These are phyloP conservation scores for Monopis laevigella DNA, from an alignment of 2,888 invertebrate genomes.

Conservation along the genomic window DNA sequence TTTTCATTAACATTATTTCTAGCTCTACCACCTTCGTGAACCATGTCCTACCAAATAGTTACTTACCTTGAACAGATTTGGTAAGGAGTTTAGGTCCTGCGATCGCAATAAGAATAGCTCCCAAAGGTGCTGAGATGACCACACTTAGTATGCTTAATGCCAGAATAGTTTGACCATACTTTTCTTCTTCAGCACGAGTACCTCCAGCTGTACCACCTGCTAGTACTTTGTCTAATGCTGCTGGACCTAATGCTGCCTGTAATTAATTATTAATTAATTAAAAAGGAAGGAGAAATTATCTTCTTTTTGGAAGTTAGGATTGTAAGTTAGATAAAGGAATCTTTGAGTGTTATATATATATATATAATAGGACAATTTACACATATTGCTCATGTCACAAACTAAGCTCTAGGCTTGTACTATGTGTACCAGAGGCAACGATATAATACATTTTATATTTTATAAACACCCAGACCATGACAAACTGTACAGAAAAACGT, in stretches of 20 bases:
- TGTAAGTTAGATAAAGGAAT: no score
- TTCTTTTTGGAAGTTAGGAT: no score
- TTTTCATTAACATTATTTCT: slow-evolving; percentile 41
- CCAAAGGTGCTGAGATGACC: slow-evolving; percentile 77
- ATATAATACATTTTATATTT: no score
- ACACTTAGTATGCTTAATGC: slow-evolving; percentile 78
- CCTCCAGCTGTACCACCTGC: slow-evolving; percentile 45
- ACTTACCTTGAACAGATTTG: background rate
- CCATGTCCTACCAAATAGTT: slow-evolving; percentile 69
- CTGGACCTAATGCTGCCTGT: slow-evolving; percentile 77
- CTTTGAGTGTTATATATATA: no score
- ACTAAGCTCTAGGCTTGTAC: no score
- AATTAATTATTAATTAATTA: no score
- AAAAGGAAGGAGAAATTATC: no score
- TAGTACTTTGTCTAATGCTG: slow-evolving; percentile 66
- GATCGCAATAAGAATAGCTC: slow-evolving; percentile 74
- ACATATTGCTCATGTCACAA: no score
- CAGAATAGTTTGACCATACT: slow-evolving; percentile 70
- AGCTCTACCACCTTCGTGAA: slow-evolving; percentile 43
- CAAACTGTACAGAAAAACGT: no score
- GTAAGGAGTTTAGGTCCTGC: slow-evolving; percentile 69
- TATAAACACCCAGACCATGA: no score
- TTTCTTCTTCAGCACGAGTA: slow-evolving; percentile 39
- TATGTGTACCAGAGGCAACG: no score
- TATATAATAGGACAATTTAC: no score